Conservation (phyloP, 2,797 vertebrate species). For the Pseudopleuronectes americanus region DNA sequence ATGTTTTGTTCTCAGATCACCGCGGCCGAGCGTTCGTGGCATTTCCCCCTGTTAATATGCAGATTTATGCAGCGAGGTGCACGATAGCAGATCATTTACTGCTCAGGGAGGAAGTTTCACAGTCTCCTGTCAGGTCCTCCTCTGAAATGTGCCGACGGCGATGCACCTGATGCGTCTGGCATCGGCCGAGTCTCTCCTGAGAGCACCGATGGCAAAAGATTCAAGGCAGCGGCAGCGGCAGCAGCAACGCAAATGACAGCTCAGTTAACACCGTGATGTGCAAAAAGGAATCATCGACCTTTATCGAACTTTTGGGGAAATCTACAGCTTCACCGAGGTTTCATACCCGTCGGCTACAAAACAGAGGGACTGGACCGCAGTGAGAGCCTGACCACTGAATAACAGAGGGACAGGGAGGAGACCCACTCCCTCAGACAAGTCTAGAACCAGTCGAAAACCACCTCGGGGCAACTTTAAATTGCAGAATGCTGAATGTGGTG, state of each 20-base stretch:
- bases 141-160: background rate
- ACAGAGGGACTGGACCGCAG: background rate
- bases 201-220: background rate
- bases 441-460: background rate
- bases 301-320: background rate
- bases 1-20: slow-evolving; percentile 13
- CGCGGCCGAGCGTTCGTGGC: slow-evolving; percentile 6
- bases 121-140: background rate
- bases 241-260: background rate
- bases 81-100: slow-evolving; percentile 14
- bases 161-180: background rate
- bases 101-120: background rate
- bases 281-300: background rate
- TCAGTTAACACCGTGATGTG: background rate
- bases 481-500: background rate
- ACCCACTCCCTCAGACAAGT: too few relatives aligned
- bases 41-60: slow-evolving; percentile 28
- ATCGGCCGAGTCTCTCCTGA: background rate
- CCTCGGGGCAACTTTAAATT: background rate
- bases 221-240: background rate
- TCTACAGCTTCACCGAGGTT: background rate
- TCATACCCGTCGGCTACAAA: background rate
- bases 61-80: slow-evolving; percentile 37
- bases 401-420: background rate
- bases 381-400: too few relatives aligned